These are phyloP conservation scores for Rotaria magnacalcarata DNA, from an alignment of 2,888 invertebrate species.

Conservation along the genomic window DNA sequence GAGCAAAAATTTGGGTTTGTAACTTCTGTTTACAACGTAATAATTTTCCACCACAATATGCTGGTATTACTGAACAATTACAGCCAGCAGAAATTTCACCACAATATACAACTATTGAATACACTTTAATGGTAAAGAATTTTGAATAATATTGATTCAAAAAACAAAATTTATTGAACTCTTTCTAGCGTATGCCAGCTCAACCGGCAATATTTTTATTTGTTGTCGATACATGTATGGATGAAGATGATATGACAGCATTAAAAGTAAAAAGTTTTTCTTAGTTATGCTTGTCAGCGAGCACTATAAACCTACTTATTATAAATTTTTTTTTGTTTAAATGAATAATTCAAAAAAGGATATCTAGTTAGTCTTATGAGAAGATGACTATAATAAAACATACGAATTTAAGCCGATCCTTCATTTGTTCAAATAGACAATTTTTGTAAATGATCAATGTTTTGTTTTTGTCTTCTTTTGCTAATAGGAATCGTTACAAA, in stretches of 20 bases:
- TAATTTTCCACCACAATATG: slow-evolving; percentile 96
- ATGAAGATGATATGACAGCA: slow-evolving; percentile 90
- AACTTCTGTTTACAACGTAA: slow-evolving; percentile 97
- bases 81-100: slow-evolving; percentile 95
- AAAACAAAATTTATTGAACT: background rate
- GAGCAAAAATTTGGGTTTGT: slow-evolving; percentile 96
- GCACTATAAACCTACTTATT: background rate
- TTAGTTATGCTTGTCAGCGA: too few species aligned
- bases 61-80: slow-evolving; percentile 91
- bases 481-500: slow-evolving; percentile 70
- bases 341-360: background rate
- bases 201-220: slow-evolving; percentile 91
- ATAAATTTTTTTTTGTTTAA: too few species aligned
- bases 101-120: slow-evolving; percentile 93
- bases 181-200: slow-evolving; percentile 63
- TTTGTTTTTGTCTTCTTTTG: background rate
- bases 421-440: too few species aligned
- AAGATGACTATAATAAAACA: too few species aligned
- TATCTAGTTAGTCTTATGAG: background rate
- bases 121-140: slow-evolving; percentile 67
- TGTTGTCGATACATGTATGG: slow-evolving; percentile 96
- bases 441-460: too few species aligned
- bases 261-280: slow-evolving; percentile 69
- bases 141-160: background rate
- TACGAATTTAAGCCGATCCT: too few species aligned